A percentile compares a stretch with the other conserved stretches of the same genome.
phyloP scores from a whole-genome alignment of 2,888 invertebrate genomes.

The Dascillus cervinus region DNA sequence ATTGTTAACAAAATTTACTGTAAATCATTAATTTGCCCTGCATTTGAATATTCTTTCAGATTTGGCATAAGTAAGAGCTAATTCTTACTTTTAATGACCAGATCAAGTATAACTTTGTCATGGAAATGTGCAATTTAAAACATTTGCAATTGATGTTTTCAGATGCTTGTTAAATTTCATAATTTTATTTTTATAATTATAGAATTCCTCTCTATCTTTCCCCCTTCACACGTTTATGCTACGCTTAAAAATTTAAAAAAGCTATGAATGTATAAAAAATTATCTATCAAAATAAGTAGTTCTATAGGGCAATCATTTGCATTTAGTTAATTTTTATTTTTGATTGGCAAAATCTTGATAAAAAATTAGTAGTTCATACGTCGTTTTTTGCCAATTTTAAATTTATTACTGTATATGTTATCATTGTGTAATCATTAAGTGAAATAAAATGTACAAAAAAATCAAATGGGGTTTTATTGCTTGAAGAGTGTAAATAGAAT shows the following conservation, averaged over 20 bases:
- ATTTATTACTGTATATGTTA: slow-evolving; percentile 31
- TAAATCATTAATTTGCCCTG: no score
- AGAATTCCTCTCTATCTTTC: no score
- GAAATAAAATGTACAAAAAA: slow-evolving; percentile 26
- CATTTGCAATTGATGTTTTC: background rate
- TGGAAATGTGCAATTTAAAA: background rate
- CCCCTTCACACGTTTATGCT: slow-evolving; percentile 30
- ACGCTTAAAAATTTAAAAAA: slow-evolving; percentile 34
- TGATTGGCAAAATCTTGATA: slow-evolving; percentile 17
- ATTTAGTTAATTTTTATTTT: slow-evolving; percentile 20
- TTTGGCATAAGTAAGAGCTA: no score
- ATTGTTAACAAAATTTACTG: no score
- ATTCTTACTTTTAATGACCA: no score
- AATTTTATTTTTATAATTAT: slow-evolving; percentile 35
- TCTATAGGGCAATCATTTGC: slow-evolving; percentile 26
- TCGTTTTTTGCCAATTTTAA: slow-evolving; percentile 17
- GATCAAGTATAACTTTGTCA: background rate
- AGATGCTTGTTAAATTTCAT: slow-evolving; percentile 29
- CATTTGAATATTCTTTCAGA: no score
- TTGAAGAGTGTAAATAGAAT: no score
- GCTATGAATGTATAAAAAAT: slow-evolving; percentile 37
- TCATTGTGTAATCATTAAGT: slow-evolving; percentile 37
- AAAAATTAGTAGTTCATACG: no score
- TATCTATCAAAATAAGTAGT: slow-evolving; percentile 21
- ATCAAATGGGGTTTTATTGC: no score